Evolutionary conservation across 2,797 vertebrate species (phyloP).

Genomic region (Ammospiza maritima): DNA sequence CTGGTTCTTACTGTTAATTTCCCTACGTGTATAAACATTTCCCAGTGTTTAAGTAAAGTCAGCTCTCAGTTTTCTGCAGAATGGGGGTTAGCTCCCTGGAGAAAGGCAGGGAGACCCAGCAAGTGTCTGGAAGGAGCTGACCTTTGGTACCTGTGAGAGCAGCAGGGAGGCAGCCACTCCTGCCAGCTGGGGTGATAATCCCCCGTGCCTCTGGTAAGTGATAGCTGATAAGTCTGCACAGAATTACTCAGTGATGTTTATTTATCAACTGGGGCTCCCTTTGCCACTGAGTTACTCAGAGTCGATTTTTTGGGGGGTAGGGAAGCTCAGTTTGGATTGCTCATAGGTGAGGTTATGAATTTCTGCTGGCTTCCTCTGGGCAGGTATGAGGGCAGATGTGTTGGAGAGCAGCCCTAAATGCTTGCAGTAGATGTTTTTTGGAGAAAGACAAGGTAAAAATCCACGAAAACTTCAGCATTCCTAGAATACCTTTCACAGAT

Average conservation of each 20-base stretch:
- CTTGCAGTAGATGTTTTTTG: background rate
- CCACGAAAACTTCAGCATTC: background rate
- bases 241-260: conserved; percentile 60
- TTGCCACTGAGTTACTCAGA: conserved; percentile 1
- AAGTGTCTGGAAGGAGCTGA: conserved; percentile 81
- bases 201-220: conserved; percentile 75
- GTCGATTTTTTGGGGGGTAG: background rate
- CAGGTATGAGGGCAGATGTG: background rate
- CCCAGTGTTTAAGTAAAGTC: conserved; percentile 10
- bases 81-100: conserved; percentile 46
- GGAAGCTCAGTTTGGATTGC: background rate
- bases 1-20: background rate
- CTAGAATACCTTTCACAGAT: conserved; percentile 16
- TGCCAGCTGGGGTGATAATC: conserved; percentile 82
- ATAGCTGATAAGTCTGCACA: conserved; percentile 74
- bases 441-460: background rate
- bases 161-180: conserved; percentile 71
- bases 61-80: conserved; percentile 39
- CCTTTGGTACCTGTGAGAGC: conserved; percentile 85
- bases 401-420: background rate
- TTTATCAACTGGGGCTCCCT: conserved; percentile 49
- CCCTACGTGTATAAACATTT: background rate
- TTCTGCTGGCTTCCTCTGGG: background rate
- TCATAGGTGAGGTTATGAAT: background rate
- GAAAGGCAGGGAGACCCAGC: background rate